These are phyloP conservation scores for Venusia cambrica DNA, from an alignment of 2,888 invertebrate species.

Conservation along the genomic window DNA sequence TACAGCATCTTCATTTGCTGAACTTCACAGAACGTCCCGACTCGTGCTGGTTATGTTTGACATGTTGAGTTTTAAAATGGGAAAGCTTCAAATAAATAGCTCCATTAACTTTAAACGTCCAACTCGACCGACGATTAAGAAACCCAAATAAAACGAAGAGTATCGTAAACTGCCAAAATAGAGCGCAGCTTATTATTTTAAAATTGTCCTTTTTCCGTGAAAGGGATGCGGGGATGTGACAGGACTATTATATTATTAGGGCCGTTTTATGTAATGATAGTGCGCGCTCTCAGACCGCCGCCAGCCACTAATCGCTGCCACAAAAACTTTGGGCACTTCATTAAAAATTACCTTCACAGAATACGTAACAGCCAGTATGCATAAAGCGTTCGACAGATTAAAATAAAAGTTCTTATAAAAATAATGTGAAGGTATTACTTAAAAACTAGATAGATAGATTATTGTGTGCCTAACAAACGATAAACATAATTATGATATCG, in stretches of 20 bases:
- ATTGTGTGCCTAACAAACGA: too few relatives aligned
- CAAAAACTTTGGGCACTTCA: slow-evolving; percentile 72
- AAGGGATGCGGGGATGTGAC: slow-evolving; percentile 76
- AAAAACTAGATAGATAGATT: too few relatives aligned
- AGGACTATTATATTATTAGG: slow-evolving; percentile 80
- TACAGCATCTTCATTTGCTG: too few relatives aligned
- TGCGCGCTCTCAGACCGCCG: slow-evolving; percentile 65
- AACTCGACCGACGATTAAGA: slow-evolving; percentile 40
- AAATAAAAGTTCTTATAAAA: too few relatives aligned
- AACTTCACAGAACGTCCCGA: too few relatives aligned
- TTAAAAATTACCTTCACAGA: slow-evolving; percentile 45
- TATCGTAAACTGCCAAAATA: slow-evolving; percentile 69
- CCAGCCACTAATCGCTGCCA: slow-evolving; percentile 66
- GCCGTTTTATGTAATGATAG: slow-evolving; percentile 76
- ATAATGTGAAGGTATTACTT: too few relatives aligned
- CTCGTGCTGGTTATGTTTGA: too few relatives aligned
- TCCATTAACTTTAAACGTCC: slow-evolving; percentile 37
- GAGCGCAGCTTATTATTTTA: slow-evolving; percentile 63
- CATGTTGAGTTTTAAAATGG: neutral
- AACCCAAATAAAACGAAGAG: slow-evolving; percentile 48
- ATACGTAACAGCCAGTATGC: slow-evolving; percentile 3
- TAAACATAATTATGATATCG: too few relatives aligned
- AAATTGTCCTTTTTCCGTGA: slow-evolving; percentile 71
- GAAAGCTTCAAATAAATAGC: slow-evolving; percentile 36
- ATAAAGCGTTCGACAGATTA: slow-evolving; percentile 1